Conservation (phyloP, 2,797 vertebrate genomes). For the Enteromius thamalakanensis region DNA sequence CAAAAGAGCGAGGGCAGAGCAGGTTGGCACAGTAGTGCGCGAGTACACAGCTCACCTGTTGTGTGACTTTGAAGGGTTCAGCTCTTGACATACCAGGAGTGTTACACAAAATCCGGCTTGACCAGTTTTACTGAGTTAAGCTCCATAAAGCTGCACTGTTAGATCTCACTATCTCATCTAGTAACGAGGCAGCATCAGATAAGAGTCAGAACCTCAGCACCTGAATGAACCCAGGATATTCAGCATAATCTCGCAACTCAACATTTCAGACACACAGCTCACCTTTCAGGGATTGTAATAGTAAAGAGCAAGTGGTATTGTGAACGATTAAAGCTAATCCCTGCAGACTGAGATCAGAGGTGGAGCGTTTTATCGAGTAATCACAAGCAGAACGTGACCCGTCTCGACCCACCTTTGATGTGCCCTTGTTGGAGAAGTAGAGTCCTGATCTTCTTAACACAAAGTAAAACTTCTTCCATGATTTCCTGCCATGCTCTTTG, state of each 20-base stretch:
- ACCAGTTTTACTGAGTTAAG: slow-evolving; percentile 66
- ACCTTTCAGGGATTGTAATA: slow-evolving; percentile 32
- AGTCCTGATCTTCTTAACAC: slow-evolving; percentile 94
- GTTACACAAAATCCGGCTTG: slow-evolving; percentile 70
- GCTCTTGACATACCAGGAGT: slow-evolving; percentile 67
- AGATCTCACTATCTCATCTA: slow-evolving; percentile 49
- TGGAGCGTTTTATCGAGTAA: slow-evolving; percentile 7
- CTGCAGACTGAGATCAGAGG: slow-evolving; percentile 8
- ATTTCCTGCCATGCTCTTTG: slow-evolving; percentile 93
- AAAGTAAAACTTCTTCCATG: slow-evolving; percentile 96
- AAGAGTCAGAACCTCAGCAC: slow-evolving; percentile 37
- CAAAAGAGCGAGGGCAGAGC: slow-evolving; percentile 64
- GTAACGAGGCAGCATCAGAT: slow-evolving; percentile 39
- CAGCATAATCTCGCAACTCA: slow-evolving; percentile 30
- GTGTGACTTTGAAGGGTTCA: slow-evolving; percentile 64
- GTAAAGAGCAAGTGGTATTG: slow-evolving; percentile 45
- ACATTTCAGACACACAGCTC: slow-evolving; percentile 13
- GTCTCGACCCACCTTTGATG: slow-evolving; percentile 87
- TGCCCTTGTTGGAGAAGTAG: slow-evolving; percentile 97
- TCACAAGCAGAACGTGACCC: neutral
- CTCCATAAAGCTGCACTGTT: slow-evolving; percentile 43
- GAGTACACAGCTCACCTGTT: slow-evolving; percentile 72
- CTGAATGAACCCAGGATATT: slow-evolving; percentile 29
- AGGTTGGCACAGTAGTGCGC: slow-evolving; percentile 61
- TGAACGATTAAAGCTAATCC: slow-evolving; percentile 37